Evolutionary conservation across 2,888 invertebrate species (phyloP).

Genomic region (Trilocha varians): DNA sequence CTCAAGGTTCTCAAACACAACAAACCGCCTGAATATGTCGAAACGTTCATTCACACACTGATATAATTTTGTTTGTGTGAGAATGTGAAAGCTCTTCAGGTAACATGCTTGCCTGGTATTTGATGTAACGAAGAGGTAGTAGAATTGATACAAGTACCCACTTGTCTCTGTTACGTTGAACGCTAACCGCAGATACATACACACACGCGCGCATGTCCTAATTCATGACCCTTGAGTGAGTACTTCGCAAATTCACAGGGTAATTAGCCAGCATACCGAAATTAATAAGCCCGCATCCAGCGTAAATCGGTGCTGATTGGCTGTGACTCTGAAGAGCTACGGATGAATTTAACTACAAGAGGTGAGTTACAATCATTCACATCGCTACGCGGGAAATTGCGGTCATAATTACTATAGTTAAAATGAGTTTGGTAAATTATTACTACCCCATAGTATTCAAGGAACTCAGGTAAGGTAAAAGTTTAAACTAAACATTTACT

Average conservation of each 20-base stretch:
- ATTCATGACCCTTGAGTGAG: conserved; percentile 57
- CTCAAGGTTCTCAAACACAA: conserved; percentile 16
- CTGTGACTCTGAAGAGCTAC: conserved; percentile 55
- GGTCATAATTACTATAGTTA: too few species aligned
- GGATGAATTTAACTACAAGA: conserved; percentile 70
- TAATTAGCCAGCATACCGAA: conserved; percentile 65
- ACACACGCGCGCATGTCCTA: conserved; percentile 32
- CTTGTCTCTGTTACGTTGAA: conserved; percentile 44
- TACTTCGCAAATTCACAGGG: conserved; percentile 65
- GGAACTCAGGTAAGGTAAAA: too few species aligned
- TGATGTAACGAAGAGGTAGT: conserved; percentile 56
- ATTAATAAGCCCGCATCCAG: conserved; percentile 59
- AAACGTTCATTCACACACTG: conserved; percentile 24
- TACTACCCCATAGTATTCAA: too few species aligned
- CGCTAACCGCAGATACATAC: conserved; percentile 35
- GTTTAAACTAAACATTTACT: too few species aligned
- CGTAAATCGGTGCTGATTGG: conserved; percentile 61
- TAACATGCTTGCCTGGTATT: conserved; percentile 45
- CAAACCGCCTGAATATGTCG: conserved; percentile 14
- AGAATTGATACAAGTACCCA: conserved; percentile 39
- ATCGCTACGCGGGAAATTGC: background rate
- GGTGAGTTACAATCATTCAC: conserved; percentile 36
- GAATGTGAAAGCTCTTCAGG: conserved; percentile 30
- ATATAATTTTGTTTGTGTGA: conserved; percentile 25
- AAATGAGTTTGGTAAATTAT: too few species aligned